These are phyloP conservation scores for Clarias fuscus DNA, from an alignment of 2,797 vertebrate genomes.

Conservation along the genomic window DNA sequence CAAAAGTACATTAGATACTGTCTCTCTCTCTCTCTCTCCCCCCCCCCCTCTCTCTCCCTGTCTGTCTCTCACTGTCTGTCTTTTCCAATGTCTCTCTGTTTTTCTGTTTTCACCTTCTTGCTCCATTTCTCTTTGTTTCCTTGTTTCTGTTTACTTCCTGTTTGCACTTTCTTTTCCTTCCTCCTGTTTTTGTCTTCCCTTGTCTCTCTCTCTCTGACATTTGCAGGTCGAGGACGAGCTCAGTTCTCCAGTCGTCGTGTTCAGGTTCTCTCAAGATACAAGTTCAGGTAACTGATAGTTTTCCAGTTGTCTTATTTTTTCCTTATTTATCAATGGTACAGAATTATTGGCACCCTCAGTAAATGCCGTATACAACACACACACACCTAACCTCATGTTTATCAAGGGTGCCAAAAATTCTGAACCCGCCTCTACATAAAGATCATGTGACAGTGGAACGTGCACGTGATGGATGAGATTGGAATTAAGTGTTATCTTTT, in stretches of 20 bases:
- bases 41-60: neutral
- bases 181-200: neutral
- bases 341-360: neutral
- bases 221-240: conserved; percentile 90
- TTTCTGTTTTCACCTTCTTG: neutral
- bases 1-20: conserved; percentile 31
- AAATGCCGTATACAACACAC: neutral
- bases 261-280: conserved; percentile 81
- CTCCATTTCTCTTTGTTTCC: neutral
- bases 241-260: conserved; percentile 89
- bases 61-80: conserved; percentile 23
- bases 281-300: conserved; percentile 72
- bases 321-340: neutral
- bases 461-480: neutral
- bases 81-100: conserved; percentile 12
- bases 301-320: neutral
- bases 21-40: neutral
- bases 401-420: neutral
- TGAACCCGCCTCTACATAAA: neutral
- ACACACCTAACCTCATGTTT: neutral
- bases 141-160: neutral
- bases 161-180: neutral
- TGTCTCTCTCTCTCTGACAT: neutral
- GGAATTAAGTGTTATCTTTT: neutral
- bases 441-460: neutral